Evolutionary conservation across 1,140 invertebrate species (phyloP).

Genomic region (Calycopis cecrops): DNA sequence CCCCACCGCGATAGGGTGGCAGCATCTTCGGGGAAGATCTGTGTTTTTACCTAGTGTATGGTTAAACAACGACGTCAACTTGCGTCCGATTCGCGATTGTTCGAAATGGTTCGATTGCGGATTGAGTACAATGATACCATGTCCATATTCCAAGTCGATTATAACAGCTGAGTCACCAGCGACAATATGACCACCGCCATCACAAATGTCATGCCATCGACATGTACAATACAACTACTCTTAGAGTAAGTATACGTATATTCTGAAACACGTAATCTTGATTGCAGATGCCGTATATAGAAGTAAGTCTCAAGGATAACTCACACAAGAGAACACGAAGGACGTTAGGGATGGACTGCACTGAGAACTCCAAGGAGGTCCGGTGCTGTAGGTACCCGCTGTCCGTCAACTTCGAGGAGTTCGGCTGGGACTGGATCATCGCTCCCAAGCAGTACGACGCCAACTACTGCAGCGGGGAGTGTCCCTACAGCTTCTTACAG

Average conservation of each 20-base stretch:
- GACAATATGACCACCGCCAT: too few relatives aligned
- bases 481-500: constrained; percentile 91
- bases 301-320: constrained; percentile 82
- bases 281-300: constrained; percentile 89
- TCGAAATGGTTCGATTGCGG: too few relatives aligned
- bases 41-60: too few relatives aligned
- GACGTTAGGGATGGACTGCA: constrained; percentile 86
- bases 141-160: too few relatives aligned
- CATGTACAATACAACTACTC: too few relatives aligned
- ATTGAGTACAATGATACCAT: too few relatives aligned
- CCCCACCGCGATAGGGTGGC: too few relatives aligned
- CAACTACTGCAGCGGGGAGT: constrained; percentile 97
- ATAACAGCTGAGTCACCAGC: too few relatives aligned
- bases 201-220: too few relatives aligned
- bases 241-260: not conserved
- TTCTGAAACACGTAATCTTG: constrained; percentile 8
- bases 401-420: constrained; percentile 96
- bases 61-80: too few relatives aligned
- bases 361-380: constrained; percentile 84
- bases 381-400: constrained; percentile 93
- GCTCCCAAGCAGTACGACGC: constrained; percentile 96
- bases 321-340: constrained; percentile 80
- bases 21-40: too few relatives aligned
- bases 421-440: constrained; percentile 99
- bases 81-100: too few relatives aligned